Conservation (phyloP, 2,113 vertebrate species). For the Sinocyclocheilus maitianheensis region DNA sequence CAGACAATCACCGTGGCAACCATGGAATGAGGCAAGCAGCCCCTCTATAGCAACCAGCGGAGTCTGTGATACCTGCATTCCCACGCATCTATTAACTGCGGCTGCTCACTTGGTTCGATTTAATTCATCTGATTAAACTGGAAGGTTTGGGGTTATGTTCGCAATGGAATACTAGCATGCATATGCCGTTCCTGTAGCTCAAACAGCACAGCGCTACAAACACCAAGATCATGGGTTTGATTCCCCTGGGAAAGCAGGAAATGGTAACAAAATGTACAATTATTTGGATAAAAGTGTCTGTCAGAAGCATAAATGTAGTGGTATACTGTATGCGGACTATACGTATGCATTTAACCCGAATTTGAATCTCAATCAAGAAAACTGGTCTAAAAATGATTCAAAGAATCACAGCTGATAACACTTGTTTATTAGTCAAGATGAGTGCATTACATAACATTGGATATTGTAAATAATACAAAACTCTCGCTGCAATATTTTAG, state of each 20-base stretch:
- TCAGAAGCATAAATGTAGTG: not conserved
- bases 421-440: not conserved
- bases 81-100: not conserved
- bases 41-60: not conserved
- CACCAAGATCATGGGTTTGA: not conserved
- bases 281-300: not conserved
- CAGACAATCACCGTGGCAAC: not conserved
- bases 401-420: not conserved
- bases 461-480: no score
- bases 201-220: not conserved
- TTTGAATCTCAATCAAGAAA: not conserved
- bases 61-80: not conserved
- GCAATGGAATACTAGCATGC: not conserved
- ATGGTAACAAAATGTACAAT: not conserved
- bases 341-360: not conserved
- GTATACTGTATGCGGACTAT: not conserved
- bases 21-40: not conserved
- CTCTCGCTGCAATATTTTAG: no score
- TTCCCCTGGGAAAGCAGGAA: not conserved
- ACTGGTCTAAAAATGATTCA: not conserved
- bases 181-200: not conserved
- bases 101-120: not conserved
- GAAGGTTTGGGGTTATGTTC: not conserved
- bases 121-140: not conserved
- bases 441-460: not conserved